Evolutionary conservation across 2,113 vertebrate species (phyloP).

Genomic region (Tragulus kanchil): DNA sequence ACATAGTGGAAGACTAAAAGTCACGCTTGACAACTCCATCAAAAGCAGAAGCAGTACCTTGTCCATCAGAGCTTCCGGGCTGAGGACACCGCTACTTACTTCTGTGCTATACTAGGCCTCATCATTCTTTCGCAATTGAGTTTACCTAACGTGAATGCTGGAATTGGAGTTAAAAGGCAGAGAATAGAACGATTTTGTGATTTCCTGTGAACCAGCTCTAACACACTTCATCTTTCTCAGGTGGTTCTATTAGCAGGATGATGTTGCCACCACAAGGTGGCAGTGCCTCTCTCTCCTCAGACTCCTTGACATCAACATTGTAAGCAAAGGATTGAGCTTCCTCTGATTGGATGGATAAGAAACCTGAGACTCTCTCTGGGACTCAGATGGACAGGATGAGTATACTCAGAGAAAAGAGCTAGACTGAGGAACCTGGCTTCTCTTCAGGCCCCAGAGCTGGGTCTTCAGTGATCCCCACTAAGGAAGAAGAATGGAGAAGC

Average conservation of each 20-base stretch:
- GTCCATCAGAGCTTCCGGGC: not conserved
- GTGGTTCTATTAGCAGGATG: not conserved
- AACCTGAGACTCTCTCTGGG: not conserved
- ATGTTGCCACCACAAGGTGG: not conserved
- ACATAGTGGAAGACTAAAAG: not conserved
- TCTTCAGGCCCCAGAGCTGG: accelerated
- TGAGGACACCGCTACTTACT: not conserved
- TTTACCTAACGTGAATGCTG: not conserved
- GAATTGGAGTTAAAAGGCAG: not conserved
- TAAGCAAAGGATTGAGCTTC: not conserved
- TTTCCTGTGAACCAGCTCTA: not conserved
- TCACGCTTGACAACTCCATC: not conserved
- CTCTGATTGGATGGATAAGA: not conserved
- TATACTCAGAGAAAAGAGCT: not conserved
- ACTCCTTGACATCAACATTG: not conserved
- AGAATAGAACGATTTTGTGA: not conserved
- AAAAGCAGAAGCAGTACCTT: not conserved
- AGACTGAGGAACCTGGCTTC: not conserved
- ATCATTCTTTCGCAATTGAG: not conserved
- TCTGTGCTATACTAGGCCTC: conserved; percentile 5
- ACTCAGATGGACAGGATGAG: not conserved
- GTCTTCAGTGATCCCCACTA: not conserved
- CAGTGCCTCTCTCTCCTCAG: not conserved
- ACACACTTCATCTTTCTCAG: accelerated
- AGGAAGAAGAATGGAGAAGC: conserved; percentile 45